phyloP scores from a whole-genome alignment of 2,888 invertebrate genomes.

The Caenorhabditis parvicauda region DNA sequence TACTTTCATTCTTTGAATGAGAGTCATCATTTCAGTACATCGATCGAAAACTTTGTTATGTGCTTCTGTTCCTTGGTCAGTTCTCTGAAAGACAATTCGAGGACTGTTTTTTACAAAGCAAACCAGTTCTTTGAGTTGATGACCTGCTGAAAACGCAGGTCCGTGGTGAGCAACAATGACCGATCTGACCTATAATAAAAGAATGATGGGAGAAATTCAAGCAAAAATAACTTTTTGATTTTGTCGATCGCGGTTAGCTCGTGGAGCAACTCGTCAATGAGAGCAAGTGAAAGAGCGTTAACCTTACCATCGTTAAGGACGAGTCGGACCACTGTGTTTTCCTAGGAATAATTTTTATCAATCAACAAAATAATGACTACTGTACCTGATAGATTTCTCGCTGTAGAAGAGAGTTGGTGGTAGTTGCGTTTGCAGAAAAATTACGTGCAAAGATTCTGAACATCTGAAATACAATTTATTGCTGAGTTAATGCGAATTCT shows the following conservation, averaged over 20 bases:
- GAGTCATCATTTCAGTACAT: slow-evolving; percentile 77
- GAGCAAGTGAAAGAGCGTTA: slow-evolving; percentile 50
- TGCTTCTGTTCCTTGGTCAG: slow-evolving; percentile 65
- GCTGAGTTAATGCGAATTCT: too few species aligned
- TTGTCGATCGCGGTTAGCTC: slow-evolving; percentile 52
- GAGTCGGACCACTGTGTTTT: slow-evolving; percentile 53
- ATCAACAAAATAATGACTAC: too few species aligned
- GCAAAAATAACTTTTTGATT: slow-evolving; percentile 40
- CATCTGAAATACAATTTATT: too few species aligned
- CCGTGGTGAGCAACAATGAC: slow-evolving; percentile 81
- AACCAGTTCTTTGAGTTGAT: slow-evolving; percentile 89
- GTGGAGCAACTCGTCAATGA: slow-evolving; percentile 44
- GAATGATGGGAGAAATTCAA: neutral
- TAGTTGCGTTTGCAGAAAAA: too few species aligned
- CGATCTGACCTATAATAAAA: slow-evolving; percentile 69
- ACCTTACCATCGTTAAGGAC: slow-evolving; percentile 53
- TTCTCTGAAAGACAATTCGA: slow-evolving; percentile 64
- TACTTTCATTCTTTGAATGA: slow-evolving; percentile 69
- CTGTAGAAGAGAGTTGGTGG: too few species aligned
- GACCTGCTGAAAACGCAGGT: slow-evolving; percentile 89
- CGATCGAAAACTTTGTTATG: slow-evolving; percentile 77
- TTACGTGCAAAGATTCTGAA: too few species aligned
- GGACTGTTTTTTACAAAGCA: too few species aligned
- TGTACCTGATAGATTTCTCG: too few species aligned
- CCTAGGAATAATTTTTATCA: too few species aligned